These are phyloP conservation scores for Myripristis jacobus DNA, from an alignment of 2,797 vertebrate species.

Conservation along the genomic window DNA sequence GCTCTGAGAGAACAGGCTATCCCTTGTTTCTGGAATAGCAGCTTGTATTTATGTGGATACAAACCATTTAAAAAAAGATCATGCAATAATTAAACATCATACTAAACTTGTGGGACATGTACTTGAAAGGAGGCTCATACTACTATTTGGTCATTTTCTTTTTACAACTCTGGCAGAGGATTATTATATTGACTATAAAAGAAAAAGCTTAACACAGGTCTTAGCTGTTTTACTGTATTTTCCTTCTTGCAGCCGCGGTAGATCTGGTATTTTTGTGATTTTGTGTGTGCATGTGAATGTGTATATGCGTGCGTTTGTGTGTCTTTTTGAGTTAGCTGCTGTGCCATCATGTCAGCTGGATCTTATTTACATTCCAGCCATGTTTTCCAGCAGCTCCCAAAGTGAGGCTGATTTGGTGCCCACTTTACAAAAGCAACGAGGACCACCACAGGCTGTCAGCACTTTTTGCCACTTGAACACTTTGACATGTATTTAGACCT, in stretches of 20 bases:
- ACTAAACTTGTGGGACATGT: too few species aligned
- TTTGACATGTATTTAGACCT: too few species aligned
- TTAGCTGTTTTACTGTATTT: neutral
- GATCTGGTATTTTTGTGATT: neutral
- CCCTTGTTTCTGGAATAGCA: neutral
- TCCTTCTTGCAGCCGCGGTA: neutral
- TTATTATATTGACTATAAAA: too few species aligned
- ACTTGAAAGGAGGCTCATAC: too few species aligned
- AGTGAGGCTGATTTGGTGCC: slow-evolving; percentile 10
- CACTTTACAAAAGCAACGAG: neutral
- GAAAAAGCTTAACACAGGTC: too few species aligned
- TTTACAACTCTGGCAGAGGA: too few species aligned
- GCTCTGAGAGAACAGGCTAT: slow-evolving; percentile 2
- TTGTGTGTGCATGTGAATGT: neutral
- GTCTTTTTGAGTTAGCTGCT: slow-evolving; percentile 8
- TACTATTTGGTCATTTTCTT: too few species aligned
- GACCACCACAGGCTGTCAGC: neutral
- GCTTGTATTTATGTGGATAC: neutral
- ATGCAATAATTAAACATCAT: slow-evolving; percentile 5
- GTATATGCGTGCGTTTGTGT: neutral
- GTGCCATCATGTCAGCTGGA: slow-evolving; percentile 25
- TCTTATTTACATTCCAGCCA: slow-evolving; percentile 47
- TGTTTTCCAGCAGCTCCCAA: slow-evolving; percentile 29
- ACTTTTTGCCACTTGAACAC: too few species aligned
- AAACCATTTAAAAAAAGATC: too few species aligned